Base-by-base conservation (phyloP, 2,888 invertebrate genomes). In the Caenorhabditis plicata region DNA sequence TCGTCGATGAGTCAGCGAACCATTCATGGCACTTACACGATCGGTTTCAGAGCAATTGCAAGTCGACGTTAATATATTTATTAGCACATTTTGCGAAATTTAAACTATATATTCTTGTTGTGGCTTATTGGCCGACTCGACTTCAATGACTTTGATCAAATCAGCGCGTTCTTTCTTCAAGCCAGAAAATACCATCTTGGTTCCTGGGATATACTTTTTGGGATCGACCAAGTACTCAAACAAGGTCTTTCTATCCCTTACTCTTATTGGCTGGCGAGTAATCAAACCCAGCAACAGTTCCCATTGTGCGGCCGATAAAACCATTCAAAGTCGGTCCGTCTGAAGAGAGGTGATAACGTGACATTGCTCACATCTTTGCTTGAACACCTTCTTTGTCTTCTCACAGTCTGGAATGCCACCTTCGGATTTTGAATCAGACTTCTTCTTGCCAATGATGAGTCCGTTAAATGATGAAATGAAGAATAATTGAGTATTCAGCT, bases 171-270 rank as follows among this genome's bases (percentile, higher is more conserved):
- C 95, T 84, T 95, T 96, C 86, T 96, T 96, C 80, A 96, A 84
- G 64, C 95, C 95, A 69, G 94, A 95, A 80, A 96, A 96, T 82
- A 98, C 89, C 96, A 96, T 96, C 84, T 98, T 98, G 66, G 96
- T 96, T 73, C 96, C 96, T 9, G 73, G 72, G 38, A 69, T 70
- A 53, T 65, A 96, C 84, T 95, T 96, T 86, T 95, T 96, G 62
- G 96, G 96, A 83, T 98, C 94, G 83, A 92, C 91, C 77, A 98
- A 86, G 85, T 98, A 98, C 78, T 88, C 89, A 80, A 91, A 93
- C 11, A 98, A 85, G 0, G 94, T 95, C 64, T 93, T 92, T 58
- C 88, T 88, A 79, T 85, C 87, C 96, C 87, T 98, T 98, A 69
- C 87, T 86, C 64, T 68, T 66, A 54, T 68, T 71, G 55, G 67